Percentiles rank a stretch among this genome's conserved stretches.
Evolutionary conservation across 2,113 vertebrate species (phyloP).

Genomic region (Salvator merianae): DNA sequence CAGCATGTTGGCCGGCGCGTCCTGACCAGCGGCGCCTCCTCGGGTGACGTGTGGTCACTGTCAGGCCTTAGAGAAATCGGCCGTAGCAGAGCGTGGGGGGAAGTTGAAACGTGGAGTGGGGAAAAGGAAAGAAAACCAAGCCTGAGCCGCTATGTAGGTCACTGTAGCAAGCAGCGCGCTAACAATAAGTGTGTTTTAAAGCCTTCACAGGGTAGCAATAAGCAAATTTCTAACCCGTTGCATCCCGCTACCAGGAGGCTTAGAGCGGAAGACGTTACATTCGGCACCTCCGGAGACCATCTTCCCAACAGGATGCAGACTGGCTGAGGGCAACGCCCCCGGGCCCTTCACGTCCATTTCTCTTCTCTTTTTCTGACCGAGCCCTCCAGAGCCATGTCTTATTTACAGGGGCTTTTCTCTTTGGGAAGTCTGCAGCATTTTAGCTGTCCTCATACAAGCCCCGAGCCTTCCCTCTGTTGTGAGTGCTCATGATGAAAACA

Average conservation of each 20-base stretch:
- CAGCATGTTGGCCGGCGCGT: not conserved
- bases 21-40: no score
- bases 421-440: no score
- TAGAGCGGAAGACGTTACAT: not conserved
- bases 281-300: not conserved
- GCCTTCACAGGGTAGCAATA: slow-evolving; percentile 3
- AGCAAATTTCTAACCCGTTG: slow-evolving; percentile 14
- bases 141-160: slow-evolving; percentile 35
- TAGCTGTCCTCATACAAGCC: not conserved
- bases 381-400: not conserved
- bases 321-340: not conserved
- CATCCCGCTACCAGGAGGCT: slow-evolving; percentile 16
- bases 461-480: not conserved
- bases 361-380: not conserved
- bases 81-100: not conserved
- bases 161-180: slow-evolving; percentile 13
- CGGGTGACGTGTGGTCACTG: not conserved
- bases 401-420: not conserved
- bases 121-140: not conserved
- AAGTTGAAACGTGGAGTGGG: not conserved
- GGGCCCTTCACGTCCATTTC: not conserved
- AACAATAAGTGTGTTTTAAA: slow-evolving; percentile 37
- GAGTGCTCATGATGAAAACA: not conserved
- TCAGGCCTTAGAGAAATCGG: not conserved
- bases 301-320: not conserved